phyloP scores from a whole-genome alignment of 2,113 vertebrate species.

The Xiphorhynchus elegans region DNA sequence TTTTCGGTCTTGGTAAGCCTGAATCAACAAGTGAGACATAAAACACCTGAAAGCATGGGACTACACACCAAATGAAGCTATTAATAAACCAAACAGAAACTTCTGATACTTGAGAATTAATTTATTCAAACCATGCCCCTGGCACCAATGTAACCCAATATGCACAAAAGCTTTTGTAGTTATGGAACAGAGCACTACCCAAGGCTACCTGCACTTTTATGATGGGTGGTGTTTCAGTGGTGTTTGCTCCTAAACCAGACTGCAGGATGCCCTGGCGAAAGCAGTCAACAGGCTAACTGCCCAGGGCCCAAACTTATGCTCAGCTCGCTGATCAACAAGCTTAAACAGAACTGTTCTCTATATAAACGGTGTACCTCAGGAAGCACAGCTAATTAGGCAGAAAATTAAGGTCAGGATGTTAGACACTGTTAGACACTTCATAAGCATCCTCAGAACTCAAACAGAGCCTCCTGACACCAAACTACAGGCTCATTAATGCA shows the following conservation, averaged over 20 bases:
- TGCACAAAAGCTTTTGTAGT: not conserved
- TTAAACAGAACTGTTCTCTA: not conserved
- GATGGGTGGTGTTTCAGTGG: not conserved
- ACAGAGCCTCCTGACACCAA: not conserved
- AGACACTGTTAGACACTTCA: not conserved
- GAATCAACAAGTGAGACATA: not conserved
- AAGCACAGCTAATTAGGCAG: constrained; percentile 4
- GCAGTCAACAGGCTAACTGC: not conserved
- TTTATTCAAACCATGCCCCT: not conserved
- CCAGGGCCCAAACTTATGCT: not conserved
- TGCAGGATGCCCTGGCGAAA: not conserved
- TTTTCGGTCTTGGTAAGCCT: not conserved
- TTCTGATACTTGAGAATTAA: not conserved
- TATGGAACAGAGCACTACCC: not conserved
- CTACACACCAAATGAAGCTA: not conserved
- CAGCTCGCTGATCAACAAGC: not conserved
- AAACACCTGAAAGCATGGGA: not conserved
- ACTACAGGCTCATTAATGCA: not conserved
- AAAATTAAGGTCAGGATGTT: constrained; percentile 10
- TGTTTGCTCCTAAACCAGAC: not conserved
- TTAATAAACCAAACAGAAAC: not conserved
- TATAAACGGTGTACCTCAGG: not conserved
- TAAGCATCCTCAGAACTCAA: not conserved
- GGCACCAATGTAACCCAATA: not conserved
- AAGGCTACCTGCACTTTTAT: not conserved